Evolutionary conservation across 1,140 invertebrate genomes (phyloP).

Genomic region (Drosophila suzukii): DNA sequence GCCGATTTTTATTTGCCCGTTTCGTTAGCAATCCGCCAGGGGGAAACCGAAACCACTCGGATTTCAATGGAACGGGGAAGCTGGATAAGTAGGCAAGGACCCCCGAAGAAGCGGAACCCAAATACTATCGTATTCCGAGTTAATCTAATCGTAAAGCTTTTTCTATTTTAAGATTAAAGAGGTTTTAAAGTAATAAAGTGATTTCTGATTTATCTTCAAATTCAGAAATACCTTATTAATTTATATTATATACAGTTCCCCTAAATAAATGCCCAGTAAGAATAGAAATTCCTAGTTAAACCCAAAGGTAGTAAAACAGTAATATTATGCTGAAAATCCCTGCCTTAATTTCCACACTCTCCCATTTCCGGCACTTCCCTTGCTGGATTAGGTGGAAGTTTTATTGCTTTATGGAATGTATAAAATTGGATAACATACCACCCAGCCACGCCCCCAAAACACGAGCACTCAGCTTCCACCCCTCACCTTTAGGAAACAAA

Average conservation of each 20-base stretch:
- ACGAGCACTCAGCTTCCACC: conserved; percentile 7
- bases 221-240: no score
- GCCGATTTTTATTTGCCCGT: conserved; percentile 79
- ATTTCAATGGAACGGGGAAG: conserved; percentile 61
- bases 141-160: not conserved
- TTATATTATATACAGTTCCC: no score
- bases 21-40: conserved; percentile 69
- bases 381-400: conserved; percentile 48
- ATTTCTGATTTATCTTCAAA: no score
- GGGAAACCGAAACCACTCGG: conserved; percentile 52
- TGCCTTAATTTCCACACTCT: conserved; percentile 13
- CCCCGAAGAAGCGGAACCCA: conserved; percentile 30
- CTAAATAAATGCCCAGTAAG: not conserved
- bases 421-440: conserved; percentile 71
- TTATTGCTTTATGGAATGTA: conserved; percentile 75
- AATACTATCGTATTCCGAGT: conserved; percentile 5
- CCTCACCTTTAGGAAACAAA: conserved; percentile 1
- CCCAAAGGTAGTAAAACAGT: not conserved
- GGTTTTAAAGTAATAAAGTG: not conserved
- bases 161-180: not conserved
- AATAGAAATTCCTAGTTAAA: not conserved
- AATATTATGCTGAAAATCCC: conserved; percentile 1
- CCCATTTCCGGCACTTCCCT: conserved; percentile 23
- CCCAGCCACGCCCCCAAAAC: conserved; percentile 42
- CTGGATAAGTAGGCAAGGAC: conserved; percentile 18